Evolutionary conservation across 2,113 vertebrate species (phyloP).

Genomic region (Melanostigma gelatinosum): DNA sequence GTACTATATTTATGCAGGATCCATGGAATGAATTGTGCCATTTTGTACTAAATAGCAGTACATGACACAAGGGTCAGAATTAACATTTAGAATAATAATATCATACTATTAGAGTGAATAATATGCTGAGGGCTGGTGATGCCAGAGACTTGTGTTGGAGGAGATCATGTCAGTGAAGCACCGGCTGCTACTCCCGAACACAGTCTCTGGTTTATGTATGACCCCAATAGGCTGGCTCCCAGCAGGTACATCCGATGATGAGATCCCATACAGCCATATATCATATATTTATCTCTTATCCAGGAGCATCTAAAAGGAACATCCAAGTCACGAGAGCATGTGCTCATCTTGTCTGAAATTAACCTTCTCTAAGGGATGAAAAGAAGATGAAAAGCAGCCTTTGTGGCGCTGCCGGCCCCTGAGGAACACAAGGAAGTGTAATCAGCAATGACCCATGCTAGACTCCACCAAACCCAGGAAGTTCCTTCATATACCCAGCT

Average conservation of each 20-base stretch:
- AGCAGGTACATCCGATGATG: slow-evolving; percentile 27
- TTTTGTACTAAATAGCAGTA: background rate
- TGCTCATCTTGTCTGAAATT: slow-evolving; percentile 45
- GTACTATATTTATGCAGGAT: background rate
- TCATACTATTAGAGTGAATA: background rate
- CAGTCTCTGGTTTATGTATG: slow-evolving; percentile 16
- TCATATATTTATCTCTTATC: slow-evolving; percentile 46
- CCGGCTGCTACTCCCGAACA: background rate
- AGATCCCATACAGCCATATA: slow-evolving; percentile 31
- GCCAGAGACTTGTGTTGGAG: background rate
- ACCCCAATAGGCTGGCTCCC: slow-evolving; percentile 13
- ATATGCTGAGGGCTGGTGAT: background rate
- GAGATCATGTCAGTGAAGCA: slow-evolving; percentile 1
- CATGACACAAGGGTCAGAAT: background rate
- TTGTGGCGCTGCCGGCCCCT: slow-evolving; percentile 43
- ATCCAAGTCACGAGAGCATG: slow-evolving; percentile 39
- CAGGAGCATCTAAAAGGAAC: slow-evolving; percentile 20
- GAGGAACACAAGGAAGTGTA: slow-evolving; percentile 68
- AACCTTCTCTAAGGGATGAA: slow-evolving; percentile 59
- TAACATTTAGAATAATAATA: background rate
- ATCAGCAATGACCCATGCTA: slow-evolving; percentile 73
- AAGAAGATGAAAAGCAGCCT: slow-evolving; percentile 47
- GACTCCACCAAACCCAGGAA: slow-evolving; percentile 58
- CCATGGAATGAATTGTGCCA: background rate
- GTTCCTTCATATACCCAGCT: slow-evolving; percentile 48